Evolutionary conservation across 1,140 invertebrate species (phyloP).

Genomic region (Euglossa dilemma): DNA sequence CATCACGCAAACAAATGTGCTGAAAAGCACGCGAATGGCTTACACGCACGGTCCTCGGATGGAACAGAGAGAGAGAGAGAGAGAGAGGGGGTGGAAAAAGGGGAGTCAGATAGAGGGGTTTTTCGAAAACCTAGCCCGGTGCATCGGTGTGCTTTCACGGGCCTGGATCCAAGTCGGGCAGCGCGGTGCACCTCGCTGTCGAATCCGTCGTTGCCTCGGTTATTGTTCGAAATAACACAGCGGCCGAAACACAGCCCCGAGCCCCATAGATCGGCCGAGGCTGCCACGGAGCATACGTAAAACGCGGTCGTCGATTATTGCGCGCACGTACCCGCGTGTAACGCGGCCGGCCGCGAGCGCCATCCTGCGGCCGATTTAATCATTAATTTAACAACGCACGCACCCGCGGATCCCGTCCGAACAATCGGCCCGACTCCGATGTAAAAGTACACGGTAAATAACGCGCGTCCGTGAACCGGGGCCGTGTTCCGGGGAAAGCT

Average conservation of each 20-base stretch:
- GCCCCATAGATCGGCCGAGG: background rate
- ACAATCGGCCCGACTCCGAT: background rate
- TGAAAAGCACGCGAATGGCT: no score
- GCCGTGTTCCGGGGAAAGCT: background rate
- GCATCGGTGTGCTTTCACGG: background rate
- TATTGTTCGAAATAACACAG: slow-evolving; percentile 9
- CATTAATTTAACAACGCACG: slow-evolving; percentile 44
- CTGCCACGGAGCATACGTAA: slow-evolving; percentile 2
- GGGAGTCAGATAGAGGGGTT: no score
- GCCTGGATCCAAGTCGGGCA: background rate
- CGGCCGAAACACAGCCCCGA: background rate
- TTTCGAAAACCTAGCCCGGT: no score
- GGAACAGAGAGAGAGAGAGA: no score
- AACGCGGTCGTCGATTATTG: slow-evolving; percentile 16
- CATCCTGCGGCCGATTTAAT: slow-evolving; percentile 17
- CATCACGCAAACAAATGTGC: no score
- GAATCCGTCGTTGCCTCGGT: no score
- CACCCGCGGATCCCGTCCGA: background rate
- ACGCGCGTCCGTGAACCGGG: background rate
- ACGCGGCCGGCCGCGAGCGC: background rate
- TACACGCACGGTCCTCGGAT: no score
- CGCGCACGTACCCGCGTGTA: background rate
- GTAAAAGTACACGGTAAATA: slow-evolving; percentile 36
- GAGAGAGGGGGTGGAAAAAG: no score
- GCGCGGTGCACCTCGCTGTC: background rate